These are phyloP conservation scores for Leptatherina wallacei DNA, from an alignment of 2,797 vertebrate genomes.

Conservation along the genomic window DNA sequence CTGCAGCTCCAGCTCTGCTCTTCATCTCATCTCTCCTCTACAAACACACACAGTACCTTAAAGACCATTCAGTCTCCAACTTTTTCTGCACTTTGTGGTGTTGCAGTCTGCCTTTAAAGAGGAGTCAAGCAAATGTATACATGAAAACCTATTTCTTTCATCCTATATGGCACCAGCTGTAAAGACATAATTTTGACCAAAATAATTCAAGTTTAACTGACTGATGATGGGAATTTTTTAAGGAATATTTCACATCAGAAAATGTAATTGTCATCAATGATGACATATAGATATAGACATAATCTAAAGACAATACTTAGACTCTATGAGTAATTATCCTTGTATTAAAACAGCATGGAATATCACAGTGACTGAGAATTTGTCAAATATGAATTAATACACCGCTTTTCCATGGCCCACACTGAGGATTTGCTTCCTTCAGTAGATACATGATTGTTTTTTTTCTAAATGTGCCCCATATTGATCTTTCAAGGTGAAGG, in stretches of 20 bases:
- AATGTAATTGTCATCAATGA: not conserved
- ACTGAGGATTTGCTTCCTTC: conserved; percentile 14
- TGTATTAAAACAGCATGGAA: not conserved
- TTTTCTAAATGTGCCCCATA: conserved; percentile 20
- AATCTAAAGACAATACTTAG: too few relatives aligned
- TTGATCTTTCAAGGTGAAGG: conserved; percentile 32
- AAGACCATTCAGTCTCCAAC: conserved; percentile 53
- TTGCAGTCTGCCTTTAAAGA: conserved; percentile 52
- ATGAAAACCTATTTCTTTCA: conserved; percentile 8
- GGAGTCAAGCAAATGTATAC: conserved; percentile 27
- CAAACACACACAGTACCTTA: conserved; percentile 40
- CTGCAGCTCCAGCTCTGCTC: conserved; percentile 70
- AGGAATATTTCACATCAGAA: not conserved
- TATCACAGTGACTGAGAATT: conserved; percentile 18
- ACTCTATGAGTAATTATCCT: too few relatives aligned
- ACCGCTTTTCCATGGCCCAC: conserved; percentile 12
- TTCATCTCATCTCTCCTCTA: conserved; percentile 64
- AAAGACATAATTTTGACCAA: not conserved
- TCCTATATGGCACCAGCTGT: not conserved
- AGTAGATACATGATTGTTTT: not conserved
- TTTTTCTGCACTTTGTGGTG: conserved; percentile 45
- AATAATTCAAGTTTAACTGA: not conserved
- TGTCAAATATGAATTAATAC: conserved; percentile 30
- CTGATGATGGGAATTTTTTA: not conserved
- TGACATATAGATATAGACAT: not conserved